Conservation (phyloP, 2,888 invertebrate genomes). For the Pterostichus niger region DNA sequence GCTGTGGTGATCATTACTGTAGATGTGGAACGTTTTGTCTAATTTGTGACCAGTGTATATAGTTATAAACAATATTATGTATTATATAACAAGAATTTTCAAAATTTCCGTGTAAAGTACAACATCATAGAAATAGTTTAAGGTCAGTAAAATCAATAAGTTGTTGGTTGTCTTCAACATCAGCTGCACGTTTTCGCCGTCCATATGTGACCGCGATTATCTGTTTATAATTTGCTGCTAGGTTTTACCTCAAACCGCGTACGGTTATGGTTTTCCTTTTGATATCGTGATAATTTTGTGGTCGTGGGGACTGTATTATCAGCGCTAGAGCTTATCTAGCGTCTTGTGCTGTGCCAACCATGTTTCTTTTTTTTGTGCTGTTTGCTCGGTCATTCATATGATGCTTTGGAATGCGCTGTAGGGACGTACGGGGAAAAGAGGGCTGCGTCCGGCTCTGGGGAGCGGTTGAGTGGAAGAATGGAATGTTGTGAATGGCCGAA, state of each 20-base stretch:
- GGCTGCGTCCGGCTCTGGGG: slow-evolving; percentile 61
- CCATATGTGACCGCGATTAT: slow-evolving; percentile 64
- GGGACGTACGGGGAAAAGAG: slow-evolving; percentile 41
- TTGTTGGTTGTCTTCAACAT: slow-evolving; percentile 22
- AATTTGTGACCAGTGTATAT: slow-evolving; percentile 60
- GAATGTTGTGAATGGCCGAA: slow-evolving; percentile 67
- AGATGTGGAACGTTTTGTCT: slow-evolving; percentile 63
- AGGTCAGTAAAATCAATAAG: slow-evolving; percentile 59
- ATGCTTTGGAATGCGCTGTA: slow-evolving; percentile 77
- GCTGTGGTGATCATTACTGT: slow-evolving; percentile 60
- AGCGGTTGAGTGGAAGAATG: slow-evolving; percentile 66
- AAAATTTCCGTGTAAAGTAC: slow-evolving; percentile 54
- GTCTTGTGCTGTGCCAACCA: slow-evolving; percentile 58
- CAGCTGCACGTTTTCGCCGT: slow-evolving; percentile 60
- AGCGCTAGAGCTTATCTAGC: slow-evolving; percentile 36
- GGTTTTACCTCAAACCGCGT: slow-evolving; percentile 32
- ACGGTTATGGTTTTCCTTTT: slow-evolving; percentile 19
- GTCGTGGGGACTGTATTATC: slow-evolving; percentile 17
- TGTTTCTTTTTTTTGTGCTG: slow-evolving; percentile 74
- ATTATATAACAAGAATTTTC: slow-evolving; percentile 51
- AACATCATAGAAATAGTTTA: slow-evolving; percentile 44
- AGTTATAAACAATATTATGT: slow-evolving; percentile 55
- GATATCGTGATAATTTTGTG: slow-evolving; percentile 36
- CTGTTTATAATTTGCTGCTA: slow-evolving; percentile 39
- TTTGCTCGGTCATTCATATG: slow-evolving; percentile 78